A percentile compares a stretch with the other conserved stretches of the same genome.
Evolutionary conservation across 2,888 invertebrate species (phyloP).

Genomic region (Sceliomorpha sp.): DNA sequence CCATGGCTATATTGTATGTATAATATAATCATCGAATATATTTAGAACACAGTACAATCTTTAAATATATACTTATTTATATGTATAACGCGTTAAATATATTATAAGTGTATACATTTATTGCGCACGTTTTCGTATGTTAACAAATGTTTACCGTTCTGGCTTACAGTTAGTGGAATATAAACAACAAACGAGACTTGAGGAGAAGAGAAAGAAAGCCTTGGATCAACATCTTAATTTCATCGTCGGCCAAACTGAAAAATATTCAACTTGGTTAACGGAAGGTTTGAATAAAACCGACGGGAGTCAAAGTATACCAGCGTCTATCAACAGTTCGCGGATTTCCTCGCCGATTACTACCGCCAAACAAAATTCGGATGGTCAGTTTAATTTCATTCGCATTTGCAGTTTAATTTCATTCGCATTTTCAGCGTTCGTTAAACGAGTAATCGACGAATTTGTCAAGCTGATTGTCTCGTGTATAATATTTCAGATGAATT

Average conservation of each 20-base stretch:
- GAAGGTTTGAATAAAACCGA: slow-evolving; percentile 89
- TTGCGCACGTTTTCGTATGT: no score
- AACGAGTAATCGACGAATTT: no score
- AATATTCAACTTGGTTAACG: slow-evolving; percentile 94
- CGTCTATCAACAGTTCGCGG: slow-evolving; percentile 78
- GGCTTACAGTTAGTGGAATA: slow-evolving; percentile 93
- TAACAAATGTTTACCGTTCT: no score
- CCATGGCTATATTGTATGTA: slow-evolving; percentile 31
- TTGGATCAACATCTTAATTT: slow-evolving; percentile 98
- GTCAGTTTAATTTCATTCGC: slow-evolving; percentile 68
- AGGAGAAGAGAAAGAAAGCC: slow-evolving; percentile 96
- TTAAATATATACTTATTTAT: no score
- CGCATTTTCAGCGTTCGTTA: neutral
- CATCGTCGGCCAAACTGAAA: slow-evolving; percentile 99
- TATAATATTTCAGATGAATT: slow-evolving; percentile 86
- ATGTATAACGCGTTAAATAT: no score
- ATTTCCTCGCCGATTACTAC: slow-evolving; percentile 76
- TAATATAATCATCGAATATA: slow-evolving; percentile 48
- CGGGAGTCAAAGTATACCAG: slow-evolving; percentile 75
- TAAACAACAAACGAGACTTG: slow-evolving; percentile 94
- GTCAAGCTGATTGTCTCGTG: no score
- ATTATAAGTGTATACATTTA: no score
- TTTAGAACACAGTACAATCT: no score
- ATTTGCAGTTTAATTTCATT: slow-evolving; percentile 1
- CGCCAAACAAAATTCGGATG: slow-evolving; percentile 76